Percentiles rank a stretch among this genome's conserved stretches.
Evolutionary conservation across 2,888 invertebrate species (phyloP).

Genomic region (Diaperis boleti): DNA sequence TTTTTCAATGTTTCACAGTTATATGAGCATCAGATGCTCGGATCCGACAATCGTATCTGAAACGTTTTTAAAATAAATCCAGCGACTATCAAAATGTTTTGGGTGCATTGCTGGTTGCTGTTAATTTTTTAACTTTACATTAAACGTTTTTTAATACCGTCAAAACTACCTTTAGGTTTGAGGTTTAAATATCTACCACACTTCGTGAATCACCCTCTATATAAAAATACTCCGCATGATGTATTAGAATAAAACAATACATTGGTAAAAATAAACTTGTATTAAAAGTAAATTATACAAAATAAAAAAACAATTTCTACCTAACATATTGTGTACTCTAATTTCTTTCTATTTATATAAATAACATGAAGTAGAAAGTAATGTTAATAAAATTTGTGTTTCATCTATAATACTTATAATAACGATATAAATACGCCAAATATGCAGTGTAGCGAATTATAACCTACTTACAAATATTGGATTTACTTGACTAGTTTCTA

Average conservation of each 20-base stretch:
- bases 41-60: too few relatives aligned
- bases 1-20: too few relatives aligned
- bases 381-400: conserved; percentile 60
- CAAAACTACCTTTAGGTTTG: too few relatives aligned
- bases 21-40: too few relatives aligned
- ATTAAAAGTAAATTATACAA: conserved; percentile 65
- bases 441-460: conserved; percentile 57
- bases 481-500: conserved; percentile 65
- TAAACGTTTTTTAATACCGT: too few relatives aligned
- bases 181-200: too few relatives aligned
- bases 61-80: too few relatives aligned
- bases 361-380: conserved; percentile 60
- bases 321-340: conserved; percentile 62
- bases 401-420: conserved; percentile 56
- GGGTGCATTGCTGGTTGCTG: too few relatives aligned
- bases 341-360: conserved; percentile 59
- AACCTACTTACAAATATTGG: conserved; percentile 58
- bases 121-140: too few relatives aligned
- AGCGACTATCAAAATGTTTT: too few relatives aligned
- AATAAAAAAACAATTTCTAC: conserved; percentile 61
- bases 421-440: conserved; percentile 61
- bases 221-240: too few relatives aligned
- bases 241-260: conserved; percentile 28
- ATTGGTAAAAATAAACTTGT: conserved; percentile 64
- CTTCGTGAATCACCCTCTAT: too few relatives aligned